Evolutionary conservation across 2,888 invertebrate genomes (phyloP).

Genomic region (Saturnia japonica): DNA sequence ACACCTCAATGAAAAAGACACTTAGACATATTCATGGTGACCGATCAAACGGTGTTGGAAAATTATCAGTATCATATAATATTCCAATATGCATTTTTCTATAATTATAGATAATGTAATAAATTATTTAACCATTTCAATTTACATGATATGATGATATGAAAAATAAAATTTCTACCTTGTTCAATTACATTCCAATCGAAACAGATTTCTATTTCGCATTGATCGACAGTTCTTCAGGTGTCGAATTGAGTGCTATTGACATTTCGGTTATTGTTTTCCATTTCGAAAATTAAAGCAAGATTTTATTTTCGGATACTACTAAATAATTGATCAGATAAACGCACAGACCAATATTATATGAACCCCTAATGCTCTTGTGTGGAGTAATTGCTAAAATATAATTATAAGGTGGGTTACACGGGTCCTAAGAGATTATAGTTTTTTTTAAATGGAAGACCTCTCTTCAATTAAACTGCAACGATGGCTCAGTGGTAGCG

Average conservation of each 20-base stretch:
- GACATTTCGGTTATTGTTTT: slow-evolving; percentile 13
- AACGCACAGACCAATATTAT: neutral
- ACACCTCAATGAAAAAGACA: too few relatives aligned
- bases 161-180: neutral
- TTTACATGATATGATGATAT: neutral
- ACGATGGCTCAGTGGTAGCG: too few relatives aligned
- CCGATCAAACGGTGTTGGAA: too few relatives aligned
- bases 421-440: too few relatives aligned
- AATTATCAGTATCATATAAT: too few relatives aligned
- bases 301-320: neutral
- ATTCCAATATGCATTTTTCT: too few relatives aligned
- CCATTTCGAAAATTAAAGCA: neutral
- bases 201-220: slow-evolving; percentile 20
- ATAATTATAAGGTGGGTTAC: too few relatives aligned
- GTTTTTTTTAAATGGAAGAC: too few relatives aligned
- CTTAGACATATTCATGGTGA: too few relatives aligned
- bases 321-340: neutral
- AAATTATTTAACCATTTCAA: neutral
- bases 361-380: neutral
- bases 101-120: too few relatives aligned
- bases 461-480: too few relatives aligned
- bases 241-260: neutral
- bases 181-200: neutral
- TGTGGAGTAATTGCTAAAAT: too few relatives aligned
- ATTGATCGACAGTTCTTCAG: neutral